Evolutionary conservation across 2,113 vertebrate genomes (phyloP).

Genomic region (Lepus timidus): DNA sequence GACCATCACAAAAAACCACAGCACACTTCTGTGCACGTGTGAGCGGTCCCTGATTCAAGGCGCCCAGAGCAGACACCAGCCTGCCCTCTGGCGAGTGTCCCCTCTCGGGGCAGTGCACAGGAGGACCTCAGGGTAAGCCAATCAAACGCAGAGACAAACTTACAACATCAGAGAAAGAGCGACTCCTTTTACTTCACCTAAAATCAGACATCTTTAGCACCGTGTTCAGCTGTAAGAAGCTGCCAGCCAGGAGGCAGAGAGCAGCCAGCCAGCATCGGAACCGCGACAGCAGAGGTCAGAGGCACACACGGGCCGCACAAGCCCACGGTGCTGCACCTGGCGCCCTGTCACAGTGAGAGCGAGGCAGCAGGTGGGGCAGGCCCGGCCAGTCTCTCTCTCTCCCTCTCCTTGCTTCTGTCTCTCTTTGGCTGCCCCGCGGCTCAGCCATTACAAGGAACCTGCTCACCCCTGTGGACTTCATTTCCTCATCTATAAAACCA

Average conservation of each 20-base stretch:
- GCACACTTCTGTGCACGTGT: neutral
- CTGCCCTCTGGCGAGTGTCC: neutral
- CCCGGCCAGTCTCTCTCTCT: too few relatives aligned
- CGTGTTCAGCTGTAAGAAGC: neutral
- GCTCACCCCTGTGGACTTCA: too few relatives aligned
- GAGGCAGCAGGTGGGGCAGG: neutral
- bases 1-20: neutral
- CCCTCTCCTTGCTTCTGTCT: too few relatives aligned
- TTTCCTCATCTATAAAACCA: neutral
- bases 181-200: neutral
- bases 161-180: neutral
- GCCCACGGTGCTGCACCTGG: accelerated
- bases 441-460: accelerated
- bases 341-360: too few relatives aligned
- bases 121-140: neutral
- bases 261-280: too few relatives aligned
- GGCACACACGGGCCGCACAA: too few relatives aligned
- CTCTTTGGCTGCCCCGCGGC: too few relatives aligned
- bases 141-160: neutral
- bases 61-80: neutral
- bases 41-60: neutral
- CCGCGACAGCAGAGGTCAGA: neutral
- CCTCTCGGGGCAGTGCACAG: neutral
- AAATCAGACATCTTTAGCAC: neutral
- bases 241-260: accelerated